These are phyloP conservation scores for Prenolepis imparis DNA, from an alignment of 2,888 invertebrate species.

Conservation along the genomic window DNA sequence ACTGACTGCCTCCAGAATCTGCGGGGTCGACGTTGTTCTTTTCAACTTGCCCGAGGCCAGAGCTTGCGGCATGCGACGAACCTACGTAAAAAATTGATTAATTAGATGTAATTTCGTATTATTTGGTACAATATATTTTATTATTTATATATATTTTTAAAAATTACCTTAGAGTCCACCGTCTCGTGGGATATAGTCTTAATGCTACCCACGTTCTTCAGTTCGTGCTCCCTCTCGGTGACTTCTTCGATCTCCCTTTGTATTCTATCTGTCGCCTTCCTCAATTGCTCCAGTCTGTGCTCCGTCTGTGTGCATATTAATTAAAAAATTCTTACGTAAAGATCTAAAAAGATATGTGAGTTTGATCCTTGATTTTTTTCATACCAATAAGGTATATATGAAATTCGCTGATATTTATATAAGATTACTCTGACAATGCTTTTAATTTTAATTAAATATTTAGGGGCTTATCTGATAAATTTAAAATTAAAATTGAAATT, in stretches of 20 bases:
- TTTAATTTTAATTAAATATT: neutral
- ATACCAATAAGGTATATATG: neutral
- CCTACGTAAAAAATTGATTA: conserved; percentile 70
- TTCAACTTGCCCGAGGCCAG: conserved; percentile 81
- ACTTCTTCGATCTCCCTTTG: conserved; percentile 96
- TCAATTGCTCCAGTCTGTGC: conserved; percentile 91
- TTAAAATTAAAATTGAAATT: neutral
- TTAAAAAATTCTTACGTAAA: conserved; percentile 43
- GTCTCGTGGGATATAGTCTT: conserved; percentile 88
- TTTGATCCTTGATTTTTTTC: neutral
- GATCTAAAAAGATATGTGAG: neutral
- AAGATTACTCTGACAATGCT: neutral
- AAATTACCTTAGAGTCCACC: conserved; percentile 85
- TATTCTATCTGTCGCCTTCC: conserved; percentile 89
- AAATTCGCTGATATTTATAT: neutral
- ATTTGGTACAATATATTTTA: no score
- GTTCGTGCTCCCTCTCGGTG: conserved; percentile 93
- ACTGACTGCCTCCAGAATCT: conserved; percentile 79
- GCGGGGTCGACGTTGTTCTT: conserved; percentile 83
- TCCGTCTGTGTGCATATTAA: conserved; percentile 86
- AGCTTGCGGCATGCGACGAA: conserved; percentile 83
- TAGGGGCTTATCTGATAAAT: neutral
- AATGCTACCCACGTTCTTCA: conserved; percentile 89
- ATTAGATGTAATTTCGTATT: conserved; percentile 16
- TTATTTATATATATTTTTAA: conserved; percentile 28